Evolutionary conservation across 2,797 vertebrate species (phyloP), one percentile per base, ranked within the genome.

Genomic region (Etheostoma perlongum): DNA sequence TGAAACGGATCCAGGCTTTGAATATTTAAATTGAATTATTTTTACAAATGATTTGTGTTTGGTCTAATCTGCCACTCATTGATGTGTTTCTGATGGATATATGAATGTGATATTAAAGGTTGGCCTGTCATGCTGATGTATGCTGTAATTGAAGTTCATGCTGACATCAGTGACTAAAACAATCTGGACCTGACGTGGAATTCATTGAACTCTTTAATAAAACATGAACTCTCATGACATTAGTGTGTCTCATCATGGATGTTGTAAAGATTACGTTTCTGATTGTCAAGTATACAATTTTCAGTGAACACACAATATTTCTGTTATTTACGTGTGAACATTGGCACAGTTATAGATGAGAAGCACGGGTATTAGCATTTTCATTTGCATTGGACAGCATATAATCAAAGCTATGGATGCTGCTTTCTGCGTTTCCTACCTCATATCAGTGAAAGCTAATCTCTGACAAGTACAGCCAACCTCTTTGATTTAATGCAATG

Each of bases 401-500:
- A 5, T 30, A 16, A 51, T 67, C 6, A 33, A 11, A 72, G 30
- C 25, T 13, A 51, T 46, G 1, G 1, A 18, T 0, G 3, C 25
- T 16, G 23, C 33, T n/a, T 12, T 44, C 30, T 67, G 66, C 40
- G 55, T 47, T n/a, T 48, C 48, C 48, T 18, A 2, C 48, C 7
- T 51, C n/a, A 8, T 42, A 52, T 60, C 5, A 0, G 40, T n/a
- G 46, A 36, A 51, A 72, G 59, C 19, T 82, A n/a, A 59, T 78
- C 52, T 74, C 53, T 65, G 65, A 67, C 58, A 65, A 57, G 64
- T 42, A 49, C 57, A 55, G 73, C 48, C 54, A n/a, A 13, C 48
- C 66, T 65, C 68, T 83, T 63, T 73, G 42, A 64, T 83, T 84
- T 83, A 87, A 85, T 85, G 70, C 72, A 75, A 78, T 76, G 78